Conservation (phyloP, 1,140 invertebrate species). For the Panagrolaimus sp. region DNA sequence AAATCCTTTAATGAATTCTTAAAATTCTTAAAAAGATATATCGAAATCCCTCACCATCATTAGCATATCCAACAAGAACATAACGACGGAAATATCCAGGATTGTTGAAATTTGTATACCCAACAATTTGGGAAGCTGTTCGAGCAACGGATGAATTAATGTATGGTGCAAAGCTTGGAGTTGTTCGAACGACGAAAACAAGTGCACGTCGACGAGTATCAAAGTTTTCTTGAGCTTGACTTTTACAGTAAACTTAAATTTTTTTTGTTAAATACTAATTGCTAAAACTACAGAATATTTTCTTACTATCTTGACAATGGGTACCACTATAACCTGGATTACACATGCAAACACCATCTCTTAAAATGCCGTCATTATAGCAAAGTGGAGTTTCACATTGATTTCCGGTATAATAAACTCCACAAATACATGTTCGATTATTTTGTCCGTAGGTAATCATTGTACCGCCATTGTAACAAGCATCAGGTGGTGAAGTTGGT, state of each 20-base stretch:
- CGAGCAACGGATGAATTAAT: background rate
- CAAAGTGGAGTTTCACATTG: background rate
- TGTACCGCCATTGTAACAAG: background rate
- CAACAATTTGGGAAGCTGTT: background rate
- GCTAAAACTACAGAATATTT: background rate
- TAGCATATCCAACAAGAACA: conserved; percentile 3
- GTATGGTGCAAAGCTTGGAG: background rate
- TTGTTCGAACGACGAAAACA: background rate
- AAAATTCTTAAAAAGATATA: too few relatives aligned
- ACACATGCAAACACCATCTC: background rate
- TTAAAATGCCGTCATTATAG: background rate
- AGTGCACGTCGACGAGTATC: background rate
- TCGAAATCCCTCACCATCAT: background rate
- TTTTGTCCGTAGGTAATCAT: background rate
- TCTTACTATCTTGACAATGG: background rate
- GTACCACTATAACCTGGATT: background rate
- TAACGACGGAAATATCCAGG: background rate
- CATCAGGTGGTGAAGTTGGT: background rate
- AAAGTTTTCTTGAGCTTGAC: background rate
- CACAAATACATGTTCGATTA: background rate
- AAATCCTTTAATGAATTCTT: too few relatives aligned
- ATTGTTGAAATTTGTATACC: background rate
- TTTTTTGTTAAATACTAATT: too few relatives aligned
- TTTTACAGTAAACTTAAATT: too few relatives aligned
- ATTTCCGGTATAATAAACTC: background rate